Evolutionary conservation across 2,113 vertebrate species (phyloP).

Genomic region (Syrmaticus mikado): DNA sequence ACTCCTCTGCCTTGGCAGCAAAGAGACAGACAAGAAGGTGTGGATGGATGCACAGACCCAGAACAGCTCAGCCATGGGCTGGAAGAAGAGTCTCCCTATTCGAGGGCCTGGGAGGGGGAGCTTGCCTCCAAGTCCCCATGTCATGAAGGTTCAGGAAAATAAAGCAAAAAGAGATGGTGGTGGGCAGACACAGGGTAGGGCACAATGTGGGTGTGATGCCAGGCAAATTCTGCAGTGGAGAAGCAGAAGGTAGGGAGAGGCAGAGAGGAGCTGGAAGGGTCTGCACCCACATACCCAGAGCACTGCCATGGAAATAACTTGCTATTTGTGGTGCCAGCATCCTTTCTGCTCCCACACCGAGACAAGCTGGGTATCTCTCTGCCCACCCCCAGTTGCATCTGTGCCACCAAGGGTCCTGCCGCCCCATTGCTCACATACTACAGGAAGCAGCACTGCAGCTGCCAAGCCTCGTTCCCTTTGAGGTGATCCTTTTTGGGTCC

Average conservation of each 20-base stretch:
- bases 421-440: not conserved
- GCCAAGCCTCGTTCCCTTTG: not conserved
- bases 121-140: not conserved
- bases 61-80: not conserved
- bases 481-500: not conserved
- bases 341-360: not conserved
- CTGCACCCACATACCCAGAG: constrained; percentile 14
- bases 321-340: constrained; percentile 14
- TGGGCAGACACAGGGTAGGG: not conserved
- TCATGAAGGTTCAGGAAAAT: not conserved
- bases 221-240: not conserved
- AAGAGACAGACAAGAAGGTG: not conserved
- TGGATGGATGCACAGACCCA: not conserved
- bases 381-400: not conserved
- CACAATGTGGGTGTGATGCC: not conserved
- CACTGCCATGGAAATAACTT: constrained; percentile 30
- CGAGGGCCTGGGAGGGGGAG: not conserved
- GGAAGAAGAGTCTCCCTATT: not conserved
- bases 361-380: not conserved
- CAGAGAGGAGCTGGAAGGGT: not conserved
- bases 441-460: not conserved
- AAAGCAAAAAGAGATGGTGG: not conserved
- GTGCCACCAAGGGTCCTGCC: not conserved
- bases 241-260: not conserved
- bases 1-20: not conserved